Evolutionary conservation across 2,113 vertebrate species (phyloP), one percentile per base, ranked within the genome.

Genomic region (Salminus brasiliensis): DNA sequence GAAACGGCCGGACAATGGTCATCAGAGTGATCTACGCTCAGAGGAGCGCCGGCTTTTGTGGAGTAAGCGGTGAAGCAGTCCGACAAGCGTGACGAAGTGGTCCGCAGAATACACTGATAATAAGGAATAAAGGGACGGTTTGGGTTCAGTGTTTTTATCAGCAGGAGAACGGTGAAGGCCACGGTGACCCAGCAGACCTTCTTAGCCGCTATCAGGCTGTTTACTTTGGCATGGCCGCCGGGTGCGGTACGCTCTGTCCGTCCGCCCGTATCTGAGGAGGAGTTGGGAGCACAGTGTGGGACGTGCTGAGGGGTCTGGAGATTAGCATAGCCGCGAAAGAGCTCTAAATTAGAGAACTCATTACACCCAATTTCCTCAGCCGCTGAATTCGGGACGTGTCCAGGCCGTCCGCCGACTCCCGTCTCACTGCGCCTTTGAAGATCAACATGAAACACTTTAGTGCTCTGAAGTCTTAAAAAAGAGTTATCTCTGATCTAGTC

Each of bases 1-100:
- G 27, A 68, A n/a, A 71, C 25, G 72, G 29, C 74, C 72, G 63
- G 55, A 23, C 23, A 55, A 75, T 79, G 43, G 66, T 41, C 72
- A 65, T 72, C 63, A 23, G 41, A 32, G 41, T 70, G 41, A 83
- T 74, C 60, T 53, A 62, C 52, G 12, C 30, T 23, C 10, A 72
- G 66, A 59, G 41, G 25, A 78, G 62, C 23, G 27, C 9, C 0
- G 10, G 29, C 71, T 30, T 81, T 74, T 59, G 53, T 74, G 16
- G 18, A 29, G 13, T 18, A 16, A 74, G 7, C 9, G 8, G 72
- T 21, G 27, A 23, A 10, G 18, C 60, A 34, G 16, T 18, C 21
- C 1, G 7, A 9, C 18, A 34, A 23, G n/a, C 25, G 53, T 1
- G 21, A 74, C 34, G 60, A 34, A 63, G 29, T 1, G 7, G 16